A percentile compares a stretch with the other conserved stretches of the same genome.
These are phyloP conservation scores for Ryuthela nishihirai DNA, from an alignment of 2,888 invertebrate species.

Conservation along the genomic window DNA sequence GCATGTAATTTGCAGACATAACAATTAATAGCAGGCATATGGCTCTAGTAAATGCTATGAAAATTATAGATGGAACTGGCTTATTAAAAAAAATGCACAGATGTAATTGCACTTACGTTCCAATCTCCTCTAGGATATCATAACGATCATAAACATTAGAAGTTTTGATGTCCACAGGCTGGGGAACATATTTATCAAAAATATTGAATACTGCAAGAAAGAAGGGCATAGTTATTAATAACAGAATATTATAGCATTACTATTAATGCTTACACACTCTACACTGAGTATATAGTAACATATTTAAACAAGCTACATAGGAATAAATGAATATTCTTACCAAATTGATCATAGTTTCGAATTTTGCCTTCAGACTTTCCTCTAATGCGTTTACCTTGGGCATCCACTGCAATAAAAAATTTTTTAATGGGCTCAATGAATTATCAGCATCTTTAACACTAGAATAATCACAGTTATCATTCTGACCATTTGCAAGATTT, in stretches of 20 bases:
- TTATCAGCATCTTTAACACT: too few relatives aligned
- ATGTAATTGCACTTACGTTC: conserved; percentile 55
- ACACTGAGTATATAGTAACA: not conserved
- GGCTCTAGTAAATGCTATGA: too few relatives aligned
- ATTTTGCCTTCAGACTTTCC: conserved; percentile 76
- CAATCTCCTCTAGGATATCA: conserved; percentile 98
- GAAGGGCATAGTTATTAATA: not conserved
- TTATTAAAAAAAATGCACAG: too few relatives aligned
- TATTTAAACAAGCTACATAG: not conserved
- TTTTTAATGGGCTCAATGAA: too few relatives aligned
- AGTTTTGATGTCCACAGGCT: conserved; percentile 89
- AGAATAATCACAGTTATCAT: too few relatives aligned
- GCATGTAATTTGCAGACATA: too few relatives aligned
- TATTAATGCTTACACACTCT: not conserved
- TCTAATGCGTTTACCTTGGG: conserved; percentile 66
- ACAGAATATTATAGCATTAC: too few relatives aligned
- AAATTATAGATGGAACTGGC: too few relatives aligned
- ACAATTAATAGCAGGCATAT: too few relatives aligned
- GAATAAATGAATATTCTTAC: conserved; percentile 5
- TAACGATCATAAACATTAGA: conserved; percentile 96
- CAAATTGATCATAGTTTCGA: conserved; percentile 87
- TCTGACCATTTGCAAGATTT: too few relatives aligned
- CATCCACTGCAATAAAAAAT: conserved; percentile 47
- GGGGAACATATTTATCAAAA: conserved; percentile 34
- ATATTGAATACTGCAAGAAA: conserved; percentile 44